A percentile compares a stretch with the other conserved stretches of the same genome.
Conservation (phyloP, 1,140 invertebrate species). For the Diplogasteroides magnus region DNA sequence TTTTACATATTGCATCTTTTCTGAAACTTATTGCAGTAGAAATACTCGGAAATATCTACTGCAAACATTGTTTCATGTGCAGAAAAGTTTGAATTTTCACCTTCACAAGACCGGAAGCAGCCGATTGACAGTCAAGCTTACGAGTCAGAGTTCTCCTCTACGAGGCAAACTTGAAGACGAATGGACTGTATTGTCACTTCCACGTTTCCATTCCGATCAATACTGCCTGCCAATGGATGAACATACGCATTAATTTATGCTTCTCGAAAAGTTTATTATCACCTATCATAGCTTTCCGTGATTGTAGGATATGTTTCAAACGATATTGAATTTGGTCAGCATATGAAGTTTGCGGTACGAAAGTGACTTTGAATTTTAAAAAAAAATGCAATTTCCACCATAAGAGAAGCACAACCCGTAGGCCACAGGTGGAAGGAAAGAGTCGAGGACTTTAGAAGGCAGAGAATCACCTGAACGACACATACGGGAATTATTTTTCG, state of each 20-base stretch:
- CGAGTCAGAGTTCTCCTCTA: constrained; percentile 15
- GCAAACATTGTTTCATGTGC: no score
- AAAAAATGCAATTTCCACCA: constrained; percentile 5
- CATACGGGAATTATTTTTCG: background rate
- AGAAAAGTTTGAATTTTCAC: no score
- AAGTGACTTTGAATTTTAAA: no score
- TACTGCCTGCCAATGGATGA: background rate
- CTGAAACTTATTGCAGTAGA: no score
- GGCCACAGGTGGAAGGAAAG: constrained; percentile 40
- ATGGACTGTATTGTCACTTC: background rate
- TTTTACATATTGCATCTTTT: no score
- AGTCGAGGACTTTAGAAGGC: constrained; percentile 30
- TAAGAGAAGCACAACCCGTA: constrained; percentile 40
- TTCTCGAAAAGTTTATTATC: background rate
- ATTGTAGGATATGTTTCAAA: no score
- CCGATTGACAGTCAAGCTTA: constrained; percentile 27
- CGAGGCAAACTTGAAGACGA: constrained; percentile 18
- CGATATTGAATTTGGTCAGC: no score
- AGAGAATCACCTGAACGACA: constrained; percentile 35
- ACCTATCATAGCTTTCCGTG: no score
- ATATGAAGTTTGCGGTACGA: no score
- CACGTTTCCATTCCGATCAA: background rate
- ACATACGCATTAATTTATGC: background rate
- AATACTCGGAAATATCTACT: no score
- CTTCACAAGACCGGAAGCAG: constrained; percentile 9